Conservation (phyloP, 2,113 vertebrate species). For the Phodopus roborovskii region DNA sequence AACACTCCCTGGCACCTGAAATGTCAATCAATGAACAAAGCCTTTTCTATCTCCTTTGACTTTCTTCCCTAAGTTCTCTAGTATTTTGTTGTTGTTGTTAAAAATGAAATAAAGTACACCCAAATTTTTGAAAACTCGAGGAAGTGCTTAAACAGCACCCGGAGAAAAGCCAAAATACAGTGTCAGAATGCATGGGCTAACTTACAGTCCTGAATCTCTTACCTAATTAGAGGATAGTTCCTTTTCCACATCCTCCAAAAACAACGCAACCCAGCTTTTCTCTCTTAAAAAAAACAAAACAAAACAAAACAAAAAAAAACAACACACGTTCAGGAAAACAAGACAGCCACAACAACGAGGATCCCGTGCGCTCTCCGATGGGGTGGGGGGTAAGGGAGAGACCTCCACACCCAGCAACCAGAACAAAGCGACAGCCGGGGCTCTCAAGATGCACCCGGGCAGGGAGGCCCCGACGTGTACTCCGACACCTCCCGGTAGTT, state of each 20-base stretch:
- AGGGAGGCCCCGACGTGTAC: neutral
- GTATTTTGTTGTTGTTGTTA: neutral
- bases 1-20: neutral
- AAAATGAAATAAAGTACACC: neutral
- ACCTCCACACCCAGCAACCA: conserved; percentile 40
- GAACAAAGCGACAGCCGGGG: conserved; percentile 66
- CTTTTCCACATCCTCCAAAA: neutral
- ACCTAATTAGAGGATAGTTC: neutral
- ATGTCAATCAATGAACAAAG: conserved; percentile 66
- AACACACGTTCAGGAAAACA: neutral
- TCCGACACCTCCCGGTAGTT: neutral
- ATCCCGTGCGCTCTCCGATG: neutral
- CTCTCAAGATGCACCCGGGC: neutral
- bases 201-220: neutral
- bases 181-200: neutral
- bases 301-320: neutral
- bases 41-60: neutral
- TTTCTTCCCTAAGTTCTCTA: neutral
- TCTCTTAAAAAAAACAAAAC: neutral
- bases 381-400: neutral
- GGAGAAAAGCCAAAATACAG: neutral
- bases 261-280: neutral
- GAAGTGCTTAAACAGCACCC: conserved; percentile 10
- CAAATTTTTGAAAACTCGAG: conserved; percentile 22
- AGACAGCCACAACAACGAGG: conserved; percentile 25